phyloP scores from a whole-genome alignment of 1,140 invertebrate species.

The Dryas iulia region DNA sequence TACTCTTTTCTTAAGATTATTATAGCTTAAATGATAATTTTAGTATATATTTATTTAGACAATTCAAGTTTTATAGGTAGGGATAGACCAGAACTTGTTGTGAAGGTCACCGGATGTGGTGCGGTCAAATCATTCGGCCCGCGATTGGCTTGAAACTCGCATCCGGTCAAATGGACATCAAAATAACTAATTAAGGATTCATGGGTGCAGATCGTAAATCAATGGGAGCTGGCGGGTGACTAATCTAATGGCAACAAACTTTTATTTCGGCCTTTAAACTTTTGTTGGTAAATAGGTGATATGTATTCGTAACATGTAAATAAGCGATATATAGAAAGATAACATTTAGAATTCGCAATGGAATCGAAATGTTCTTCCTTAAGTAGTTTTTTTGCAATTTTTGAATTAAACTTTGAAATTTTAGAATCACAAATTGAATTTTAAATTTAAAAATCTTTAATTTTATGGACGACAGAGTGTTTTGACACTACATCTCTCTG shows the following conservation, averaged over 20 bases:
- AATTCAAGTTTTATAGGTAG: background rate
- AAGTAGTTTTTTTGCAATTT: no score
- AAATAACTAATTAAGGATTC: conserved; percentile 46
- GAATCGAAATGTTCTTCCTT: no score
- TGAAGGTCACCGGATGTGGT: conserved; percentile 69
- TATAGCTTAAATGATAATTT: conserved; percentile 2
- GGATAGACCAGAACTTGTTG: conserved; percentile 24
- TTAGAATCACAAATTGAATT: no score
- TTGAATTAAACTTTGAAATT: no score
- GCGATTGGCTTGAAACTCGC: conserved; percentile 54
- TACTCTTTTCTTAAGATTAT: conserved; percentile 18
- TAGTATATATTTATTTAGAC: background rate
- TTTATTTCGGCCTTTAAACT: background rate
- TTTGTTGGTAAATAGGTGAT: background rate
- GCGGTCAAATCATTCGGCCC: conserved; percentile 60
- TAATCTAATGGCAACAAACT: conserved; percentile 13
- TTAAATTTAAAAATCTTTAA: no score
- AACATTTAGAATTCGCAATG: no score
- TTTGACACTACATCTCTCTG: no score
- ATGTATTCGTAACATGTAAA: background rate
- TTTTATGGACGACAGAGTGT: no score
- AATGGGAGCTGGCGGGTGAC: conserved; percentile 16
- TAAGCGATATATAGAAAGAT: background rate
- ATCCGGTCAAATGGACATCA: conserved; percentile 64
- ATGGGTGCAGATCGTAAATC: conserved; percentile 23